Base-by-base conservation (phyloP, 2,888 invertebrate species). In the Nemapogon koenigi region DNA sequence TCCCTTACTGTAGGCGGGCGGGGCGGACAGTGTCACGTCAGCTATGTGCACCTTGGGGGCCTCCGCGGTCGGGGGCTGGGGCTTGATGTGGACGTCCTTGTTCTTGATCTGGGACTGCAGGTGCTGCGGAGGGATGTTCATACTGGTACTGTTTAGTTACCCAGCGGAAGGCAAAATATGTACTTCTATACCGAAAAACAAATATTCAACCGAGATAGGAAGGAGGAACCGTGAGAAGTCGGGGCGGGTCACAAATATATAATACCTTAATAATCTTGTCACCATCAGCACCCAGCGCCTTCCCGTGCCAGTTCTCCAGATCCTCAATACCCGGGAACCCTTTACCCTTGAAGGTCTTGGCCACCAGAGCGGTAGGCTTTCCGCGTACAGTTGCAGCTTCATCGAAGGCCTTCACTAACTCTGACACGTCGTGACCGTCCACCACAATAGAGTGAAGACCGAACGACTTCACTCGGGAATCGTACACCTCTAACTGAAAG, bases 231-330 rank as follows among this genome's bases (percentile, higher is more conserved):
- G n/a, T n/a, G n/a, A n/a, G n/a, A n/a, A n/a, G n/a, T n/a, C n/a
- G n/a, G n/a, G n/a, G n/a, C n/a, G n/a, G n/a, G n/a, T n/a, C n/a
- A n/a, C n/a, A n/a, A n/a, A n/a, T n/a, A n/a, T n/a, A n/a, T n/a
- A n/a, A n/a, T 59, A 85, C 85, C 71, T 75, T 71, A 38, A 76
- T 68, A 7, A 90, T 84, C 49, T 81, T 85, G 1, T 87, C 87
- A 1, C 90, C 86, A 43, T 92, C 89, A 37, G 83, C 88, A 0
- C 95, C 97, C 41, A 99, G 72, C 0, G 99, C 89, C 69, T 99
- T 99, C 37, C 99, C 99, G 61, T 99, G 99, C 97, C 97, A 99
- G 71, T 96, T 94, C 41, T 95, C 92, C 48, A 84, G 52, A 65
- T 99, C 92, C 67, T 97, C 97, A 55, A 99, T 94, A 37, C 88